These are phyloP conservation scores for Meles meles DNA, from an alignment of 2,113 vertebrate species.

Conservation along the genomic window DNA sequence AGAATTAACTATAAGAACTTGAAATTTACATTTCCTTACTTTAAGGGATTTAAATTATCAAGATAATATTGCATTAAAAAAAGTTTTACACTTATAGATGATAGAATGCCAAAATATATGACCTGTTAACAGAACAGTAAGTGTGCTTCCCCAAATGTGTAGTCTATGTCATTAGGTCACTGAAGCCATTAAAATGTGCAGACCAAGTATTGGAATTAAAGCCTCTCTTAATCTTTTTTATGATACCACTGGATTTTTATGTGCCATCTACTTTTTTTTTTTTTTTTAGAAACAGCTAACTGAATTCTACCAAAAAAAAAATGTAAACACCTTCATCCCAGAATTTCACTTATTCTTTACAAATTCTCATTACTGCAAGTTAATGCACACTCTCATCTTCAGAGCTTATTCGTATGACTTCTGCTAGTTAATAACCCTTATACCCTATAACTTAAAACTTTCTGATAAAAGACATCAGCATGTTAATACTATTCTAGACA, in stretches of 20 bases:
- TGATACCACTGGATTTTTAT: neutral
- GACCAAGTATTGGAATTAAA: neutral
- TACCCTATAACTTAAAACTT: neutral
- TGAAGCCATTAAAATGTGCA: neutral
- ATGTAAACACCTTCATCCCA: neutral
- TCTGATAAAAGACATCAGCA: neutral
- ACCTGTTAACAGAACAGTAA: constrained; percentile 46
- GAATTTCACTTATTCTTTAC: neutral
- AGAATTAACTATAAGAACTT: neutral
- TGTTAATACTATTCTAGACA: neutral
- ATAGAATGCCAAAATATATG: constrained; percentile 23
- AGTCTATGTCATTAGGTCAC: constrained; percentile 26
- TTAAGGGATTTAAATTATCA: neutral
- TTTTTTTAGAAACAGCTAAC: neutral
- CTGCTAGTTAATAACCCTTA: neutral
- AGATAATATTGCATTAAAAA: neutral
- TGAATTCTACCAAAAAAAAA: neutral
- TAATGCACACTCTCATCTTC: neutral
- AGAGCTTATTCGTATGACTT: neutral
- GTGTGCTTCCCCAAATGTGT: constrained; percentile 53
- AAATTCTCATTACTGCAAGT: neutral
- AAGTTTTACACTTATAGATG: constrained; percentile 44
- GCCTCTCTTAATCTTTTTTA: neutral
- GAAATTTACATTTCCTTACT: neutral
- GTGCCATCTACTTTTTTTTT: neutral